phyloP scores from a whole-genome alignment of 2,113 vertebrate species.

The Rhinoderma darwinii region DNA sequence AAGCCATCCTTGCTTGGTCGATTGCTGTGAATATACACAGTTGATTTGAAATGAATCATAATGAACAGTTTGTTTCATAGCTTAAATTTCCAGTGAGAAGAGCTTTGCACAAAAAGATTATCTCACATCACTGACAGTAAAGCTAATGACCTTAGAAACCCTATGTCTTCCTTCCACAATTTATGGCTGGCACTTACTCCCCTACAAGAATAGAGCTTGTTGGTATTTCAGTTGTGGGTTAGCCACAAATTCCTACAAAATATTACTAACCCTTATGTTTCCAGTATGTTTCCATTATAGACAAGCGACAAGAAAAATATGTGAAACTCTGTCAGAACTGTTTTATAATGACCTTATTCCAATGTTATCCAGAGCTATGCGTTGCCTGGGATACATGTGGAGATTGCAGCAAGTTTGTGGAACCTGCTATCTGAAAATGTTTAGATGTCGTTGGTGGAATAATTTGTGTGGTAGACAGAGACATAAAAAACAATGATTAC shows the following conservation, averaged over 20 bases:
- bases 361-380: background rate
- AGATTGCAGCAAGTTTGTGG: background rate
- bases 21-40: background rate
- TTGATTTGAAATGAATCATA: background rate
- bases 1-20: background rate
- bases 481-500: background rate
- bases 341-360: slow-evolving; percentile 1
- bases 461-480: background rate
- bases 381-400: slow-evolving; percentile 36
- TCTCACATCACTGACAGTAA: background rate
- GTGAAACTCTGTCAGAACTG: background rate
- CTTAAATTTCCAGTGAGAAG: background rate
- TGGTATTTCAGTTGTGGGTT: slow-evolving; percentile 11
- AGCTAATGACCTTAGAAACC: background rate
- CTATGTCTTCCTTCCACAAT: slow-evolving; percentile 18
- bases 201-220: background rate
- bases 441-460: background rate
- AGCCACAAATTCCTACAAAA: background rate
- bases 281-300: background rate
- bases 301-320: background rate
- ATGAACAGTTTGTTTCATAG: background rate
- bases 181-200: background rate
- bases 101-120: background rate
- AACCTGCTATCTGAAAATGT: background rate
- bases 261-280: background rate